Conservation (phyloP, 2,113 vertebrate genomes). For the Onychostruthus taczanowskii region DNA sequence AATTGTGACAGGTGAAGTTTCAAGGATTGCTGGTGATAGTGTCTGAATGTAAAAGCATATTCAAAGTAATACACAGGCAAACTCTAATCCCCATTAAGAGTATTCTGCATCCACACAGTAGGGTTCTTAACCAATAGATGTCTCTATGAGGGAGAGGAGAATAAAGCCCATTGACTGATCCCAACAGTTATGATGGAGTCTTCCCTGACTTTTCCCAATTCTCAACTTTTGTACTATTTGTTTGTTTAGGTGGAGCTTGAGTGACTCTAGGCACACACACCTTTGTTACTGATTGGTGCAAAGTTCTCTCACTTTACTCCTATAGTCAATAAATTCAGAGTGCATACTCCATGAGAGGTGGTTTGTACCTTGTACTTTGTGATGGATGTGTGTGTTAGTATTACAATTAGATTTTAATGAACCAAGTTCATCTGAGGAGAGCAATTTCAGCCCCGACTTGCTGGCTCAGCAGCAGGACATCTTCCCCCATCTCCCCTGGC, state of each 20-base stretch:
- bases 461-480: background rate
- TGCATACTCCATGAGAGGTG: background rate
- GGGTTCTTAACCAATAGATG: background rate
- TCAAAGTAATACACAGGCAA: background rate
- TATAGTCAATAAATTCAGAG: background rate
- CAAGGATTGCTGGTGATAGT: background rate
- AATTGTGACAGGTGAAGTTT: background rate
- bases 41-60: background rate
- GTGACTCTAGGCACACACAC: background rate
- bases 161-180: background rate
- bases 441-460: background rate
- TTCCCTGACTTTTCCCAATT: background rate
- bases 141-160: background rate
- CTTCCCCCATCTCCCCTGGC: background rate
- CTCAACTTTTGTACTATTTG: background rate
- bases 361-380: background rate
- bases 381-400: too few species aligned
- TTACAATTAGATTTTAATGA: background rate
- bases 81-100: background rate
- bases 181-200: background rate
- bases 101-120: background rate
- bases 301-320: background rate
- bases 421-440: background rate
- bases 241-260: background rate
- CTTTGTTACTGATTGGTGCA: background rate